Evolutionary conservation across 37 sponge, comb jelly and placozoan genomes (phyloP), one percentile per base, ranked within the genome.

Genomic region (Dysidea cf. avara): DNA sequence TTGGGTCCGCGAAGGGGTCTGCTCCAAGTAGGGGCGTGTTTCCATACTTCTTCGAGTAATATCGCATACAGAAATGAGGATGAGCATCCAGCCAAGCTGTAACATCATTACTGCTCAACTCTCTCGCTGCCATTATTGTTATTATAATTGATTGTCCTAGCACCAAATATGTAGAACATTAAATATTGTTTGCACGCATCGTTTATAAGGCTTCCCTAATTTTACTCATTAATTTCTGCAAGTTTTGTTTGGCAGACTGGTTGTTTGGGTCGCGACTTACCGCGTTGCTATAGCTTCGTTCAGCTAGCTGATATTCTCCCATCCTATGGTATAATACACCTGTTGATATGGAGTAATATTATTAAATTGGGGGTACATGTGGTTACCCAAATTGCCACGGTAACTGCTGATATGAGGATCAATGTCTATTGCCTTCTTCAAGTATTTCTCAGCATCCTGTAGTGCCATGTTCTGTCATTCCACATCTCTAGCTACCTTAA

Each of bases 381-480:
- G 18, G 57, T 61, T 56, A 83, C 89, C 89, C 33, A 88, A 51
- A 32, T 88, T 88, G 11, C 69, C 80, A 64, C 83, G 75, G 51
- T 74, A 88, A 12, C 68, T 79, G 33, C 66, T 72, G 26, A 38
- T 47, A 39, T 37, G 2, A 3, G 89, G 84, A 29, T 59, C 39
- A 43, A 82, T 37, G 7, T 25, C 25, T 14, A 92, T 59, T 1
- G 88, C 88, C 55, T 53, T 73, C 50, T 28, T 4, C 38, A 83
- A 66, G 37, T 68, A 20, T 21, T 49, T 26, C 53, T 87, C 69
- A 20, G 82, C 83, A 58, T 92, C 92, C 73, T 85, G 40, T 72
- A 29, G n/a, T 33, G 12, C 9, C 28, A 61, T 7, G 25, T 18
- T 13, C 18, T 14, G 7, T 26, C 48, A 40, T 24, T 35, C 16